Percentiles rank a stretch among this genome's conserved stretches.
Evolutionary conservation across 2,888 invertebrate genomes (phyloP).

Genomic region (Ennomos fuscantarius): DNA sequence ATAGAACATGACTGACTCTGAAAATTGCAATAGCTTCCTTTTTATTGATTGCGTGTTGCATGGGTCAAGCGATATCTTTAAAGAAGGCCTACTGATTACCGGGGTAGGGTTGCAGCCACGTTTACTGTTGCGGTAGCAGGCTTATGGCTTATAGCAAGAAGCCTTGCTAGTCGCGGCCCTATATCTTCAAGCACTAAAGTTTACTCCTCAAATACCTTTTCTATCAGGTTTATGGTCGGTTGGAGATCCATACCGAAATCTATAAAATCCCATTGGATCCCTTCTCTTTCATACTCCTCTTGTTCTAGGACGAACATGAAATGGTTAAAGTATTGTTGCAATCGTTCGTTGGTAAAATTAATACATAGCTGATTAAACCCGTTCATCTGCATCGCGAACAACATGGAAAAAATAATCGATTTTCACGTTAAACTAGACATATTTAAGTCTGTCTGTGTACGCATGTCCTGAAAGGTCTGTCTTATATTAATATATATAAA

Average conservation of each 20-base stretch:
- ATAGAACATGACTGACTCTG: slow-evolving; percentile 33
- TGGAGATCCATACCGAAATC: slow-evolving; percentile 98
- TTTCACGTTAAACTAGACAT: slow-evolving; percentile 44
- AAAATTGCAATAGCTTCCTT: slow-evolving; percentile 50
- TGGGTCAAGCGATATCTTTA: slow-evolving; percentile 53
- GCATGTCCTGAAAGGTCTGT: slow-evolving; percentile 48
- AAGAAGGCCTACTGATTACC: slow-evolving; percentile 49
- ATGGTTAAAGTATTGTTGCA: slow-evolving; percentile 98
- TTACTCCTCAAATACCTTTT: slow-evolving; percentile 89
- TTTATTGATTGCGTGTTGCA: slow-evolving; percentile 54
- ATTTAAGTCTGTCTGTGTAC: slow-evolving; percentile 40
- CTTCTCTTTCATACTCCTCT: slow-evolving; percentile 97
- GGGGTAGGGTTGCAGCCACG: slow-evolving; percentile 58
- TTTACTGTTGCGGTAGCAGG: slow-evolving; percentile 59
- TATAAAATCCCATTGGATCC: slow-evolving; percentile 96
- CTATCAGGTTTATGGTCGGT: slow-evolving; percentile 95
- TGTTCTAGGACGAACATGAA: slow-evolving; percentile 98
- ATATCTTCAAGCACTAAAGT: slow-evolving; percentile 60
- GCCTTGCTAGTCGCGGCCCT: slow-evolving; percentile 65
- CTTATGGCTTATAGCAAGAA: slow-evolving; percentile 65
- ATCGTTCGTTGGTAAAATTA: slow-evolving; percentile 98
- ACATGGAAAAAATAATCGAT: slow-evolving; percentile 65
- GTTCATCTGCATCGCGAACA: slow-evolving; percentile 89
- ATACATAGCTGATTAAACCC: slow-evolving; percentile 98
- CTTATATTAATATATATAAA: slow-evolving; percentile 42